Base-by-base conservation (phyloP, 2,797 vertebrate species). In the Hemibagrus guttatus region DNA sequence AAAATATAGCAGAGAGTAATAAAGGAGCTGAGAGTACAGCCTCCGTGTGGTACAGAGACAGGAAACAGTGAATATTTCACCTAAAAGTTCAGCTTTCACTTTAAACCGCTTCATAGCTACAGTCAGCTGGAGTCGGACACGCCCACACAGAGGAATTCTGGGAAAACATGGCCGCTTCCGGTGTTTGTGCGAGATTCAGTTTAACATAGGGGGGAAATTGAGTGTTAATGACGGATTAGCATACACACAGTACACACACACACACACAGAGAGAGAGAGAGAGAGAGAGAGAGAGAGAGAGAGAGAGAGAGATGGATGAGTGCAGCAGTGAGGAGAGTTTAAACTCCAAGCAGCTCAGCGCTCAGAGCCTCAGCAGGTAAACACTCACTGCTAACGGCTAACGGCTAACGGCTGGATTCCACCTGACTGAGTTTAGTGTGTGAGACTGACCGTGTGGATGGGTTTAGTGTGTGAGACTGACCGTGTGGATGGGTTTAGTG, bases 91-190 rank as follows among this genome's bases (percentile, higher is more conserved):
- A 0, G 1, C 9, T 63, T 63, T 12, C 61, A 63, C 54, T n/a
- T 63, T 63, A 61, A 9, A 9, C 23, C 9, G 9, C 61, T 64
- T 64, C n/a, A 28, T 6, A 64, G 11, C 11, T 11, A n/a, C n/a
- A 64, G 35, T 39, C 17, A 12, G 39, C 19, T 39, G 13, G 31
- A 69, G 7, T n/a, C 49, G 0, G n/a, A 74, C 83, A 82, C 81
- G 17, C 61, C 46, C 81, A 56, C 81, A 68, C 71, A 31, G 17
- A 75, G 86, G 90, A 68, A 90, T 87, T 90, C 84, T 91, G 93
- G 94, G 93, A 93, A 95, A 96, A 95, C 89, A 96, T 96, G 95
- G 95, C 94, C 93, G 94, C 95, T 95, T 94, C 93, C 93, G 93
- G 92, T 94, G 92, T 91, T 90, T 90, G 84, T 68, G 87, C 86